A percentile compares a stretch with the other conserved stretches of the same genome.
phyloP scores from a whole-genome alignment of 2,113 vertebrate species.

The Pluvianellus socialis region DNA sequence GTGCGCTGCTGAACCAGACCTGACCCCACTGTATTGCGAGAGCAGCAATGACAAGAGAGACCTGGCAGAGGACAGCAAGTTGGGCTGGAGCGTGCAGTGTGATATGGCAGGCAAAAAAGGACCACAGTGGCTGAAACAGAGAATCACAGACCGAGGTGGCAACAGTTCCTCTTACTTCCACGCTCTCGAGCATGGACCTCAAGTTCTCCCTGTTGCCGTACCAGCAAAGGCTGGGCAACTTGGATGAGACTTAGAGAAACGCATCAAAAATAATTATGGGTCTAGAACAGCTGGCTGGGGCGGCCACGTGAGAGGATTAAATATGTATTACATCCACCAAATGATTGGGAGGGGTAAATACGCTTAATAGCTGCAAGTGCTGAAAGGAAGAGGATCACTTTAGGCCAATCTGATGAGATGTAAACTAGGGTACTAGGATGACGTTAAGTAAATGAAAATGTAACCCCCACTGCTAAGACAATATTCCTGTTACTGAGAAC shows the following conservation, averaged over 20 bases:
- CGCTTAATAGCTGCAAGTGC: not conserved
- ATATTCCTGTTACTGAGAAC: not conserved
- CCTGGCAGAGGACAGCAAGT: constrained; percentile 22
- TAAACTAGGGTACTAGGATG: not conserved
- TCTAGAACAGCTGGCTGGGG: not conserved
- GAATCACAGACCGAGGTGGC: not conserved
- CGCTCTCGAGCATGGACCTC: not conserved
- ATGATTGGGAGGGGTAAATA: not conserved
- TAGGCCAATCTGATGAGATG: not conserved
- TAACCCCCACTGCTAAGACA: not conserved
- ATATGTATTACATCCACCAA: not conserved
- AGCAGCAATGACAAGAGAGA: not conserved
- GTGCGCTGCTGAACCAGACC: constrained; percentile 13
- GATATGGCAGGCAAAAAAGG: not conserved
- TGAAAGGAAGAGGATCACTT: constrained; percentile 5
- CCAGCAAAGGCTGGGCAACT: not conserved
- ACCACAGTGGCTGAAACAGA: not conserved
- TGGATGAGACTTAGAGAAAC: not conserved
- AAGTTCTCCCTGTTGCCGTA: not conserved
- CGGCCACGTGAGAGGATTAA: not conserved
- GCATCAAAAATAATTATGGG: not conserved
- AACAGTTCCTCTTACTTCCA: not conserved
- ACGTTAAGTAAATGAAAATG: not conserved
- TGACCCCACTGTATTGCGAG: not conserved
- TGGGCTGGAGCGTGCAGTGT: not conserved